Conservation (phyloP, 2,113 vertebrate genomes). For the Lophius piscatorius region DNA sequence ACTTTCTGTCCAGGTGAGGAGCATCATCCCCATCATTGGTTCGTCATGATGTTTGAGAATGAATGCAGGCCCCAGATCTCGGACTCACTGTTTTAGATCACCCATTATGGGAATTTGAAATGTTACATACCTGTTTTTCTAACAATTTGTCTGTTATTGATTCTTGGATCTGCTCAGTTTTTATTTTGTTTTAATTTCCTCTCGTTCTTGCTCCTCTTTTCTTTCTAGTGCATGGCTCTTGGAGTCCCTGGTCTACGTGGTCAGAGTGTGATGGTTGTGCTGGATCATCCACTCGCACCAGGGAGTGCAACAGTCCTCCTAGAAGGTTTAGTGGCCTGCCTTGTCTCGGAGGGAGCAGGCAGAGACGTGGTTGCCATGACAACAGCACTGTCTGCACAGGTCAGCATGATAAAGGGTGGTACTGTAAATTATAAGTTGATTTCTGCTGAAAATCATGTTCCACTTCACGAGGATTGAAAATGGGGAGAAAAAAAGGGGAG, state of each 20-base stretch:
- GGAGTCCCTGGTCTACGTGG: slow-evolving; percentile 86
- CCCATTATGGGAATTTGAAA: too few relatives aligned
- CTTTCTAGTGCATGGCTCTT: slow-evolving; percentile 81
- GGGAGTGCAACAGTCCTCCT: slow-evolving; percentile 82
- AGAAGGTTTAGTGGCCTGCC: slow-evolving; percentile 82
- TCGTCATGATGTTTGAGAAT: too few relatives aligned
- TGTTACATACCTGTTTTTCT: too few relatives aligned
- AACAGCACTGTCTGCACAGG: slow-evolving; percentile 81
- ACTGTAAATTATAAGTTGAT: too few relatives aligned
- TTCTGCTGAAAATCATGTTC: too few relatives aligned
- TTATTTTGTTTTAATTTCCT: too few relatives aligned
- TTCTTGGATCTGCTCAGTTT: too few relatives aligned
- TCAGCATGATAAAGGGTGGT: slow-evolving; percentile 54
- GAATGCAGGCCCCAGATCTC: too few relatives aligned
- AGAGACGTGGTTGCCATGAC: slow-evolving; percentile 81
- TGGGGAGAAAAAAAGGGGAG: too few relatives aligned
- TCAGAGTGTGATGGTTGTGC: slow-evolving; percentile 80
- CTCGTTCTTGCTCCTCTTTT: background rate
- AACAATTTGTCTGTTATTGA: too few relatives aligned
- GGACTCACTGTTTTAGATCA: too few relatives aligned
- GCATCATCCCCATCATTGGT: background rate
- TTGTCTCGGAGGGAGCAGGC: slow-evolving; percentile 80
- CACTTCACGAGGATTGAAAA: too few relatives aligned
- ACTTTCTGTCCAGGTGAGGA: slow-evolving; percentile 82
- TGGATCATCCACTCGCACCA: slow-evolving; percentile 75